Conservation (phyloP, 30 jellyfish, hydroid and myxozoan species). For the Hydra vulgaris region DNA sequence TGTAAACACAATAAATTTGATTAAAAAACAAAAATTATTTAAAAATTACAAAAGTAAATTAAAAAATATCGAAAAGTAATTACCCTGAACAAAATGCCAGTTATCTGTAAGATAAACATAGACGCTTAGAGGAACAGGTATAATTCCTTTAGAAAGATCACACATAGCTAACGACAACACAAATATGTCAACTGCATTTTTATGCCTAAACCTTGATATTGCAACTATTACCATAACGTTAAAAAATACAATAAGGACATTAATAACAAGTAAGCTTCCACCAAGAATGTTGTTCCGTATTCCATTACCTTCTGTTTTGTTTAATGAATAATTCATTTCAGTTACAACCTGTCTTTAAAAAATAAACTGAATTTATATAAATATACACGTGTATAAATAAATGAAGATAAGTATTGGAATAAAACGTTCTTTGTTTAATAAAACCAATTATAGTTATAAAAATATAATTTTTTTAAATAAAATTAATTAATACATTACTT, state of each 20-base stretch:
- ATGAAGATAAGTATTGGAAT: no score
- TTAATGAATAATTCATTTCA: background rate
- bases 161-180: slow-evolving; percentile 67
- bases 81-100: slow-evolving; percentile 23
- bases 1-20: no score
- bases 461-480: no score
- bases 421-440: no score
- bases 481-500: no score
- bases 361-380: background rate
- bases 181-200: slow-evolving; percentile 49
- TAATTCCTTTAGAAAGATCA: slow-evolving; percentile 68
- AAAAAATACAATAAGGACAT: slow-evolving; percentile 40
- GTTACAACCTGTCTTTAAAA: no score
- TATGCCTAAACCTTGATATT: slow-evolving; percentile 56
- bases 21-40: no score
- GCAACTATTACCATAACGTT: slow-evolving; percentile 53
- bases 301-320: slow-evolving; percentile 20
- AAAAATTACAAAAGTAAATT: no score
- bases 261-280: slow-evolving; percentile 52
- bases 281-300: slow-evolving; percentile 49
- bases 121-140: slow-evolving; percentile 83
- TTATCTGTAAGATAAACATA: slow-evolving; percentile 41
- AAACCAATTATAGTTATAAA: no score
- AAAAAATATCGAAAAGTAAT: no score
- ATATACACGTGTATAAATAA: no score